Percentiles rank a stretch among this genome's conserved stretches.
Evolutionary conservation across 1,140 invertebrate species (phyloP).

Genomic region (Danaus melanippus): DNA sequence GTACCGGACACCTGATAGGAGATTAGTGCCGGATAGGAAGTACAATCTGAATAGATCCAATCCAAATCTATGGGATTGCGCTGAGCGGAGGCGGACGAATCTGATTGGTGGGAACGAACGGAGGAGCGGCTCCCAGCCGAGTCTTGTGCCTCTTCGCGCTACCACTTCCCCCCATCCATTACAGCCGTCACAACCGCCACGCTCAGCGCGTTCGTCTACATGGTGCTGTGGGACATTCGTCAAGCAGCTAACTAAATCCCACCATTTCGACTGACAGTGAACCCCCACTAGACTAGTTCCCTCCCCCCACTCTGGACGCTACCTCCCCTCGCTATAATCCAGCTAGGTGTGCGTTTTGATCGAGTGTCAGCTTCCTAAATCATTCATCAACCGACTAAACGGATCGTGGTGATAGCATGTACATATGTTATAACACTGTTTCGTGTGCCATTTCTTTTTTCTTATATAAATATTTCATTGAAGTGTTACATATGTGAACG

Average conservation of each 20-base stretch:
- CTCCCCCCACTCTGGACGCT: conserved; percentile 6
- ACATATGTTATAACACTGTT: conserved; percentile 3
- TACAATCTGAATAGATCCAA: conserved; percentile 65
- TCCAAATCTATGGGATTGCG: conserved; percentile 58
- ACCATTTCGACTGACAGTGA: conserved; percentile 74
- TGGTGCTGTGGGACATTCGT: conserved; percentile 77
- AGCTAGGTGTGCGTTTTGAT: conserved; percentile 27
- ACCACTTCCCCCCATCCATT: too few relatives aligned
- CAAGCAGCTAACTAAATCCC: conserved; percentile 74
- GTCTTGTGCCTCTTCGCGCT: conserved; percentile 38
- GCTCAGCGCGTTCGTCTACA: conserved; percentile 73
- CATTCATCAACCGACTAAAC: conserved; percentile 3
- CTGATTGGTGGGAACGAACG: conserved; percentile 29
- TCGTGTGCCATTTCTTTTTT: conserved; percentile 16
- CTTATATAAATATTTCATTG: background rate
- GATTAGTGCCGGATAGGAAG: conserved; percentile 55
- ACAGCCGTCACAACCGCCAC: conserved; percentile 35
- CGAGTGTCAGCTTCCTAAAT: conserved; percentile 5
- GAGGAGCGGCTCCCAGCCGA: conserved; percentile 55
- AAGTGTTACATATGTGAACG: conserved; percentile 56
- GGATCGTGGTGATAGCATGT: too few relatives aligned
- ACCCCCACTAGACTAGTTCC: conserved; percentile 7
- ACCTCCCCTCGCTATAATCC: conserved; percentile 12
- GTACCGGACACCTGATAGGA: conserved; percentile 52
- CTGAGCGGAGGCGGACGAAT: conserved; percentile 36